Base-by-base conservation (phyloP, 2,888 invertebrate genomes). In the Lymantria monacha region DNA sequence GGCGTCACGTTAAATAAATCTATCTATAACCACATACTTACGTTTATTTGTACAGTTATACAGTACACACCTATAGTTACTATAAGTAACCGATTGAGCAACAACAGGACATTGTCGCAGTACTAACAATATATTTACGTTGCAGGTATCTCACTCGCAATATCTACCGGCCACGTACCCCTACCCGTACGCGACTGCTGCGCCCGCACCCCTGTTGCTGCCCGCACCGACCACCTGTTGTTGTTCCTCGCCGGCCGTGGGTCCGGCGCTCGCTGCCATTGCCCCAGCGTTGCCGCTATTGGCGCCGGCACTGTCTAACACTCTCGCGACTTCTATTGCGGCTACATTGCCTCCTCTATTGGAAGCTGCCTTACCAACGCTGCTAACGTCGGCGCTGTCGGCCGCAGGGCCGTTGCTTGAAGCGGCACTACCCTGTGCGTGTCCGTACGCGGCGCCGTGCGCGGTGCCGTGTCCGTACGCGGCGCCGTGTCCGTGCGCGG, bases 311-410 rank as follows among this genome's bases (percentile, higher is more conserved):
- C 50, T 75, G 0, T 74, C 76, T 2, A 56, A 57, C 30, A 63
- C 69, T 0, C 56, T 77, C 10, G 64, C 77, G 0, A 69, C 74
- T 0, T 68, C 71, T 0, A 70, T 78, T 7, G 49, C 73, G 0
- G 61, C 70, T 1, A 63, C 75, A 0, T 31, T 78, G 0, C 78
- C 78, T 0, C 69, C 73, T 5, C 52, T 76, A 3, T 52, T 76
- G 7, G 86, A 79, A 10, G 74, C 78, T 0, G 80, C 81, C 0
- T 46, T 81, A 33, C 82, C 82, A 0, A 66, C 76, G 0, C 70
- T 82, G 10, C 48, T 83, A 33, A 72, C 77, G 0, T 80, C 83
- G 1, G 80, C 76, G 7, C 49, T 84, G 40, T 65, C 74, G 0
- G 76, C 70, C 0, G 76, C 76, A 0, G 76, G 73, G 0, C 83